Conservation (phyloP, 2,888 invertebrate genomes). For the Dryococelus australis region DNA sequence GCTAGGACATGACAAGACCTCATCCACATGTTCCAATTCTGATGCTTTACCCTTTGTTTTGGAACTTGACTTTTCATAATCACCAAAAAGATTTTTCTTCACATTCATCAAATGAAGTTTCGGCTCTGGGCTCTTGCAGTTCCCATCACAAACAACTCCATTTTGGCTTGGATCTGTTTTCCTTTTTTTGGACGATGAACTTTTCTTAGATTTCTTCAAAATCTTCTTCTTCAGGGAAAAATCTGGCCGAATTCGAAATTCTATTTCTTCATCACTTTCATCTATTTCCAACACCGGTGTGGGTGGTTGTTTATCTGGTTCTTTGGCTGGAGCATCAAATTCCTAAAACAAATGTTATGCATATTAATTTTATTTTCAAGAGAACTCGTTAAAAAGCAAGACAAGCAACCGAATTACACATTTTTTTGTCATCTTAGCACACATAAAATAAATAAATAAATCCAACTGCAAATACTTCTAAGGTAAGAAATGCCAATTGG, state of each 20-base stretch:
- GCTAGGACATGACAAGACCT: not conserved
- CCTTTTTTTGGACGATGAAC: not conserved
- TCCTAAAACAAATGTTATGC: not conserved
- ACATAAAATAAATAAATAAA: too few relatives aligned
- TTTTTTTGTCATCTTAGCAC: too few relatives aligned
- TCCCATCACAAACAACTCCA: not conserved
- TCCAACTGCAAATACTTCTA: too few relatives aligned
- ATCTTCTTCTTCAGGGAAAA: slow-evolving; percentile 31
- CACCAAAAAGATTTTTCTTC: not conserved
- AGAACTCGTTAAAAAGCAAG: too few relatives aligned
- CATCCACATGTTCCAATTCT: not conserved
- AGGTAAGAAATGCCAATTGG: too few relatives aligned
- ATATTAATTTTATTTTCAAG: too few relatives aligned
- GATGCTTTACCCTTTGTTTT: not conserved
- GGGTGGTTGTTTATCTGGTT: not conserved
- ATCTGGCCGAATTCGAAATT: slow-evolving; percentile 39
- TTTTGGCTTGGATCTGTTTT: not conserved
- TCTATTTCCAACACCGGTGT: slow-evolving; percentile 36
- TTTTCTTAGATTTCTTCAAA: not conserved
- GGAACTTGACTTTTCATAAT: not conserved
- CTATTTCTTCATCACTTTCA: slow-evolving; percentile 41
- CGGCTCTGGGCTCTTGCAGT: not conserved
- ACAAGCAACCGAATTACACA: not conserved
- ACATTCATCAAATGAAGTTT: not conserved
- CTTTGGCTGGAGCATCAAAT: not conserved